These are phyloP conservation scores for Onychomys torridus DNA, from an alignment of 2,797 vertebrate species.

Conservation along the genomic window DNA sequence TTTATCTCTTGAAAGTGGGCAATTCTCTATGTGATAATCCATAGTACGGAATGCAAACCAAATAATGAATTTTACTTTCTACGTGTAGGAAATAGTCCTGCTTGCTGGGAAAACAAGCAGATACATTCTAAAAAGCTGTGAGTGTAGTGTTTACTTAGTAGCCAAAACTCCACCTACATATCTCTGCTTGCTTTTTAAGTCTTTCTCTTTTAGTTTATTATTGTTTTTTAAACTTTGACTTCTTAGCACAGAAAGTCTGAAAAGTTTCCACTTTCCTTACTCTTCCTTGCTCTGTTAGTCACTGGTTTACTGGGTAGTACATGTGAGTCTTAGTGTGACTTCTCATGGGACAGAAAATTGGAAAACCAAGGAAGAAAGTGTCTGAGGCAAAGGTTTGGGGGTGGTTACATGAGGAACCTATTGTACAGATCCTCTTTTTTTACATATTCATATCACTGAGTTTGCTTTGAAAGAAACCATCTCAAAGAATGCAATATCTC, in stretches of 20 bases:
- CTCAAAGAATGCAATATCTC: background rate
- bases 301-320: background rate
- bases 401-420: background rate
- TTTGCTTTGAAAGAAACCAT: background rate
- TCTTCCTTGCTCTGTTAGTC: background rate
- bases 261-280: background rate
- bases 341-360: background rate
- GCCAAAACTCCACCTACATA: fast-evolving
- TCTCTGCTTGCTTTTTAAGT: fast-evolving
- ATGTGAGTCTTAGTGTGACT: background rate
- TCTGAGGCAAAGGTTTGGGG: background rate
- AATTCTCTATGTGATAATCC: background rate
- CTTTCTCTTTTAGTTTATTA: background rate
- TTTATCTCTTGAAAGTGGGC: background rate
- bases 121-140: background rate
- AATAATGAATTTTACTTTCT: background rate
- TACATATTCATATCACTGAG: background rate
- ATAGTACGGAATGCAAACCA: background rate
- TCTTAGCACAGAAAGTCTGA: background rate
- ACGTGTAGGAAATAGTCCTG: background rate
- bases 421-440: no score
- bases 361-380: background rate
- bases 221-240: background rate
- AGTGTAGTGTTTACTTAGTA: background rate
- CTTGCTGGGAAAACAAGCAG: background rate